phyloP scores from a whole-genome alignment of 2,888 invertebrate genomes.

The Lacanobia wlatinum region DNA sequence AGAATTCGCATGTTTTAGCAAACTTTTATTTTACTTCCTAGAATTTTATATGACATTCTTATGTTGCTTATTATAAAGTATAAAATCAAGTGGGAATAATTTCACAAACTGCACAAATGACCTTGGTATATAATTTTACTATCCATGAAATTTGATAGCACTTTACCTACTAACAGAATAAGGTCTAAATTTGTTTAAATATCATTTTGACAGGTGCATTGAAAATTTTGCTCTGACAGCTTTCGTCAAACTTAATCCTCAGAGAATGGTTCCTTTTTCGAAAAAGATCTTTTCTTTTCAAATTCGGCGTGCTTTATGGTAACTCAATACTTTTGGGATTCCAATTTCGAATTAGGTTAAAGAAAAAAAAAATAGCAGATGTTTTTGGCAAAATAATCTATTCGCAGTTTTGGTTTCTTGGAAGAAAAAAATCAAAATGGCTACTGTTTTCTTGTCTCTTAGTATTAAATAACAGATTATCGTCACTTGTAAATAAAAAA shows the following conservation, averaged over 20 bases:
- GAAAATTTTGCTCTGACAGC: slow-evolving; percentile 17
- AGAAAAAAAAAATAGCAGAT: slow-evolving; percentile 50
- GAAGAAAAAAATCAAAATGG: slow-evolving; percentile 8
- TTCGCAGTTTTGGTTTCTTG: slow-evolving; percentile 11
- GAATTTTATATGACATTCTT: background rate
- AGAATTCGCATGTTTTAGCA: slow-evolving; percentile 56
- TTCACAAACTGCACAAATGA: no score
- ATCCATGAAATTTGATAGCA: background rate
- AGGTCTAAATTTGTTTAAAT: slow-evolving; percentile 4
- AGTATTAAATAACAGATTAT: background rate
- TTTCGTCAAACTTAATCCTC: slow-evolving; percentile 57
- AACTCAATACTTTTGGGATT: slow-evolving; percentile 62
- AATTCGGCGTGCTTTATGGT: slow-evolving; percentile 58
- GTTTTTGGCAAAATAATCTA: slow-evolving; percentile 30
- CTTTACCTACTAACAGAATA: fast-evolving
- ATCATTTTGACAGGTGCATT: background rate
- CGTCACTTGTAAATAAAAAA: no score
- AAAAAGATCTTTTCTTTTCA: slow-evolving; percentile 60
- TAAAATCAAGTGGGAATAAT: slow-evolving; percentile 2
- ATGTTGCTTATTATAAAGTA: fast-evolving
- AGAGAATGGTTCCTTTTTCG: slow-evolving; percentile 55
- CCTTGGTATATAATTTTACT: no score
- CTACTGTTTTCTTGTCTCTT: background rate
- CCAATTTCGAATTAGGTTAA: slow-evolving; percentile 59
- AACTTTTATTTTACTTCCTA: background rate